Evolutionary conservation across 2,113 vertebrate species (phyloP).

Genomic region (Camelus dromedarius): DNA sequence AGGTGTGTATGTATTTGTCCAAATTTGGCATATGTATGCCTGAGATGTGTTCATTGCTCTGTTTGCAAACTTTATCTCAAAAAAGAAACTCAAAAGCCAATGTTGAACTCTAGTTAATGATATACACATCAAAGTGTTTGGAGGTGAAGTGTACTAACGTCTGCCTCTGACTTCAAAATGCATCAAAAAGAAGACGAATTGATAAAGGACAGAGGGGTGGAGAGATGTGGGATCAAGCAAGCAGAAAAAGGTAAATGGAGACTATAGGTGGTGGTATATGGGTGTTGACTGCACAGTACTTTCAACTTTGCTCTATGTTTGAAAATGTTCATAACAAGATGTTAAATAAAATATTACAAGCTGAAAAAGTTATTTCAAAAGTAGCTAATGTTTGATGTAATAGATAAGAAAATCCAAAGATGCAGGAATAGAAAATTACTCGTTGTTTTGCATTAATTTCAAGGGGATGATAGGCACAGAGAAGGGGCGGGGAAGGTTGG

Average conservation of each 20-base stretch:
- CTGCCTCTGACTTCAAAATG: neutral
- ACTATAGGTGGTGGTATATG: neutral
- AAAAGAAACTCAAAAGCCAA: neutral
- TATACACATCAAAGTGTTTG: neutral
- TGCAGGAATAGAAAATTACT: neutral
- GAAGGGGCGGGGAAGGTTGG: neutral
- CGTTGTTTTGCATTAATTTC: neutral
- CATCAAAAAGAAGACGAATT: neutral
- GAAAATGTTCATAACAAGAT: neutral
- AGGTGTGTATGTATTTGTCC: neutral
- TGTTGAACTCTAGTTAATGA: slow-evolving; percentile 10
- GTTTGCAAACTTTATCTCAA: slow-evolving; percentile 40
- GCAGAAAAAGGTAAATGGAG: neutral
- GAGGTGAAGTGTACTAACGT: neutral
- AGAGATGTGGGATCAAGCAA: neutral
- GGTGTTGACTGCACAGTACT: neutral
- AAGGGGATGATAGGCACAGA: neutral
- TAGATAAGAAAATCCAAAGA: neutral
- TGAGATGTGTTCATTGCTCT: neutral
- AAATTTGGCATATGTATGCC: neutral
- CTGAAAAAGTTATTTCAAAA: neutral
- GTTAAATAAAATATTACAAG: neutral
- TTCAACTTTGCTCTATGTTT: neutral
- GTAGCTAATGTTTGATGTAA: neutral
- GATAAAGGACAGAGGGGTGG: neutral